Conservation (phyloP, 2,888 invertebrate genomes). For the Pterobdella sp. region DNA sequence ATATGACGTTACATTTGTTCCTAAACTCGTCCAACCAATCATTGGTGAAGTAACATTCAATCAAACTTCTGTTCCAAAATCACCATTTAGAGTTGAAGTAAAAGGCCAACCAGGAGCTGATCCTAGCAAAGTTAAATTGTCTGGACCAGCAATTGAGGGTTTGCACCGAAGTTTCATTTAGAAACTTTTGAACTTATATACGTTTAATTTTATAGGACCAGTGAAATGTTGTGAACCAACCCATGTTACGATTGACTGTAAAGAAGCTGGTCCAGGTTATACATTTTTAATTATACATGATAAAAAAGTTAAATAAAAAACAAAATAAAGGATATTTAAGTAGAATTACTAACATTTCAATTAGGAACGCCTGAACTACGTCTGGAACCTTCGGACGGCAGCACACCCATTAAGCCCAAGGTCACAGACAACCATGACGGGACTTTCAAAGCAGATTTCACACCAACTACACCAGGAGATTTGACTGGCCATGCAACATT, state of each 20-base stretch:
- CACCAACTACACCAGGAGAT: conserved; percentile 13
- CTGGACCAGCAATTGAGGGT: conserved; percentile 72
- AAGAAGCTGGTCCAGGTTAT: conserved; percentile 69
- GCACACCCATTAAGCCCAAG: conserved; percentile 19
- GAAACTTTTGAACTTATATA: neutral
- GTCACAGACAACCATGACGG: conserved; percentile 58
- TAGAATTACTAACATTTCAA: neutral
- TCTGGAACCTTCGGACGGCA: conserved; percentile 11
- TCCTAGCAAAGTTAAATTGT: conserved; percentile 59
- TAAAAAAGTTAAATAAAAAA: neutral
- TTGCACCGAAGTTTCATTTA: too few relatives aligned
- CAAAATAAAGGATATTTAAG: neutral
- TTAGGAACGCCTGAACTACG: conserved; percentile 18
- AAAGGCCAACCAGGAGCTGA: conserved; percentile 43
- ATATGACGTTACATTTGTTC: conserved; percentile 1
- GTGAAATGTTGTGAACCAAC: conserved; percentile 69
- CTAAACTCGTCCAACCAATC: conserved; percentile 10
- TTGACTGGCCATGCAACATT: conserved; percentile 25
- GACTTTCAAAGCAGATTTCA: conserved; percentile 42
- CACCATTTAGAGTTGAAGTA: conserved; percentile 37
- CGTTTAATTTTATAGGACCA: conserved; percentile 48
- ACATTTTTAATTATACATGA: neutral
- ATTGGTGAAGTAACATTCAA: neutral
- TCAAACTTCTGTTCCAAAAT: neutral
- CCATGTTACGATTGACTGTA: conserved; percentile 75